Base-by-base conservation (phyloP, 2,797 vertebrate genomes). In the Neosilurus hyrtlii region DNA sequence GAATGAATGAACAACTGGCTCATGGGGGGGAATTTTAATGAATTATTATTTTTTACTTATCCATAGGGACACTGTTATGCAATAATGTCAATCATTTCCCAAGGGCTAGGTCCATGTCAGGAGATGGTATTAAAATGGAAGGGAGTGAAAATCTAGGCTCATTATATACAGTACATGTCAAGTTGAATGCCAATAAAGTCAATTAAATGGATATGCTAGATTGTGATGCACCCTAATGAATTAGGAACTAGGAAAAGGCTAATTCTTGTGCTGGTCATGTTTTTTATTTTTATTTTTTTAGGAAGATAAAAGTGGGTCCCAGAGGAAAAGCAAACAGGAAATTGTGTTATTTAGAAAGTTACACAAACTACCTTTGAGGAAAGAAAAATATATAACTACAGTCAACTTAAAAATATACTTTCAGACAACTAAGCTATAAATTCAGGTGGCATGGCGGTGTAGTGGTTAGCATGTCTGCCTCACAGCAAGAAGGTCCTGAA, bases 341-440 rank as follows among this genome's bases (percentile, higher is more conserved):
- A 75, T 59, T 59, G 73, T 37, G 54, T 37, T 75, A 18, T 75
- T 75, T 75, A 35, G 57, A 57, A 14, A 35, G 54, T 37, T 59
- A 59, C 26, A 74, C 73, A 59, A 37, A 37, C 12, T 59, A 75
- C 35, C 73, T 59, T 54, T 5, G 2, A 59, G 54, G 1, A 75
- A 74, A 30, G 52, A 74, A 30, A 71, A 74, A 52, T 26, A 30
- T 75, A 52, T 37, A 59, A 59, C 54, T 75, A 35, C 18, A 14
- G 26, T 75, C 54, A 26, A 37, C 2, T 59, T 30, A 30, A 20
- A 35, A 16, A 35, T 16, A 16, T 73, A 30, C 24, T 57, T 51
- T 71, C 15, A 51, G 68, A 70, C 20, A 20, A n/a, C 22, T 7
- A 49, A 10, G 18, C 5, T 49, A 37, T 11, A 70, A 71, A 52